Percentiles rank a stretch among this genome's conserved stretches.
Evolutionary conservation across 1,140 invertebrate genomes (phyloP).

Genomic region (Pogonus chalceus): DNA sequence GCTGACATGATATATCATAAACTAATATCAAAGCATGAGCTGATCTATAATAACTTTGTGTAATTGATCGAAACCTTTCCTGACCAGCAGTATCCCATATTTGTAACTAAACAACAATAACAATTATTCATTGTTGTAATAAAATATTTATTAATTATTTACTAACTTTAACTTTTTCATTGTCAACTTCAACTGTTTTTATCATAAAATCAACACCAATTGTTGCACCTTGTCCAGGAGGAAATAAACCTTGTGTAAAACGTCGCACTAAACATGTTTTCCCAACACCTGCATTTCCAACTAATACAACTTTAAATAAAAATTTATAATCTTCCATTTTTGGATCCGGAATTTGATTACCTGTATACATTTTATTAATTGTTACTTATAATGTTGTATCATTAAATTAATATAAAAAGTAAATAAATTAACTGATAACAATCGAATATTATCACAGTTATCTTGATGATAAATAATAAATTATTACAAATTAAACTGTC

Average conservation of each 20-base stretch:
- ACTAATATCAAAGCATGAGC: slow-evolving; percentile 95
- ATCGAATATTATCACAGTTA: neutral
- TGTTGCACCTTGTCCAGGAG: slow-evolving; percentile 94
- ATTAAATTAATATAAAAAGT: neutral
- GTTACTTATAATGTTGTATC: neutral
- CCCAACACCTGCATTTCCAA: slow-evolving; percentile 90
- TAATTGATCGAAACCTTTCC: slow-evolving; percentile 94
- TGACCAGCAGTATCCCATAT: slow-evolving; percentile 98
- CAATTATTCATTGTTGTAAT: neutral
- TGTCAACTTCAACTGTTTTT: slow-evolving; percentile 96
- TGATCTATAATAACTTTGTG: slow-evolving; percentile 95
- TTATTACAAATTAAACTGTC: no score
- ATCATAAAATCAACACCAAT: slow-evolving; percentile 99
- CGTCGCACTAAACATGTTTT: slow-evolving; percentile 87
- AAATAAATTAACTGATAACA: neutral
- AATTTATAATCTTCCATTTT: slow-evolving; percentile 97
- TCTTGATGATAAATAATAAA: neutral
- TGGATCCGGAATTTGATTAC: neutral
- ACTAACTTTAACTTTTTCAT: slow-evolving; percentile 93
- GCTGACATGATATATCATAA: slow-evolving; percentile 95
- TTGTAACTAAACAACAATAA: slow-evolving; percentile 60
- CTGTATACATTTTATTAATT: neutral
- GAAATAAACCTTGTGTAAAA: slow-evolving; percentile 88
- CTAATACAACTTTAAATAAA: slow-evolving; percentile 93
- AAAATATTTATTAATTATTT: no score